Percentiles rank a stretch among this genome's conserved stretches.
phyloP scores from a whole-genome alignment of 2,797 vertebrate species.

The Chrysocyon brachyurus region DNA sequence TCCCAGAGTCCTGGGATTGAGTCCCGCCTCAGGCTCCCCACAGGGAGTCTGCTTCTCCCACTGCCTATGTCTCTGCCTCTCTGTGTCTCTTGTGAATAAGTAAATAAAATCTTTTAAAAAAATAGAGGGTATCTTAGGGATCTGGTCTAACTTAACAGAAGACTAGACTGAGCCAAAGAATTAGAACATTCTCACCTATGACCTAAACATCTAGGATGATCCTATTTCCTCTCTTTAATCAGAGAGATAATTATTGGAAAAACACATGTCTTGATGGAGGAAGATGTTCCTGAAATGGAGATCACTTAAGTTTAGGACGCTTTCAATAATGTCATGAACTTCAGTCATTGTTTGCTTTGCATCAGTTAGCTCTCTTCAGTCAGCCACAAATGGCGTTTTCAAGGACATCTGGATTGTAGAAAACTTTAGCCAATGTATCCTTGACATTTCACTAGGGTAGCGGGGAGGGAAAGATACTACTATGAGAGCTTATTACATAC shows the following conservation, averaged over 20 bases:
- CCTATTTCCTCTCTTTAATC: not conserved
- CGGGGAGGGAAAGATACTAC: constrained; percentile 7
- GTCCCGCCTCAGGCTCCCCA: too few relatives aligned
- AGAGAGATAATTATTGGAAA: constrained; percentile 13
- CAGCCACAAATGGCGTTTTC: constrained; percentile 65
- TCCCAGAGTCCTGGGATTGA: too few relatives aligned
- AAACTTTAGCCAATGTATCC: constrained; percentile 72
- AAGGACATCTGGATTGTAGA: constrained; percentile 25
- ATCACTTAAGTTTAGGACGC: not conserved
- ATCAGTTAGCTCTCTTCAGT: not conserved
- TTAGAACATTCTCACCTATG: not conserved
- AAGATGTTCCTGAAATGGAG: constrained; percentile 22
- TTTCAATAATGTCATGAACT: constrained; percentile 56
- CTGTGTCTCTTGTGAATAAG: too few relatives aligned
- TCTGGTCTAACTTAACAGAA: constrained; percentile 15
- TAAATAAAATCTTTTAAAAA: too few relatives aligned
- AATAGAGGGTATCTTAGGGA: not conserved
- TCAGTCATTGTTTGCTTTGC: constrained; percentile 49
- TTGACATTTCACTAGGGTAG: not conserved
- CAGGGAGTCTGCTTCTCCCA: too few relatives aligned
- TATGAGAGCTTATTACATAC: not conserved
- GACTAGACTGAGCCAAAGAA: not conserved
- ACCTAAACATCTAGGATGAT: not conserved
- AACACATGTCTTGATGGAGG: not conserved
- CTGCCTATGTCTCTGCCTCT: too few relatives aligned